Percentiles rank a stretch among this genome's conserved stretches.
These are phyloP conservation scores for Coremacera marginata DNA, from an alignment of 2,888 invertebrate species.

Conservation along the genomic window DNA sequence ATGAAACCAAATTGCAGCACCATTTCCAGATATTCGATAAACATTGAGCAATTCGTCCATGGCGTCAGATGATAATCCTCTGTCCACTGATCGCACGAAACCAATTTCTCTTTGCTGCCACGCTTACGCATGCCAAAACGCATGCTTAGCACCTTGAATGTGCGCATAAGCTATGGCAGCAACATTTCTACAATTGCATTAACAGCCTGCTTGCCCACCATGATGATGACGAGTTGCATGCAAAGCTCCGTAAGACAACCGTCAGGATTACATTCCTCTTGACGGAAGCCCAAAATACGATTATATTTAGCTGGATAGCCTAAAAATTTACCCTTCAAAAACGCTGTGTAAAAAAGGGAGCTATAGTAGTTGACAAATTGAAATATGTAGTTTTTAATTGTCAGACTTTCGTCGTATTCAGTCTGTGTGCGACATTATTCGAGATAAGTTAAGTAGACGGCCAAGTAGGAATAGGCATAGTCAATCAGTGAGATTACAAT, in stretches of 20 bases:
- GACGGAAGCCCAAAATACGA: constrained; percentile 77
- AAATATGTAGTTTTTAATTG: constrained; percentile 87
- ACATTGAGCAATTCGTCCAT: constrained; percentile 77
- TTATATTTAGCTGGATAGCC: constrained; percentile 84
- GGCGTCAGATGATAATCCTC: constrained; percentile 79
- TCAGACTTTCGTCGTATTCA: constrained; percentile 88
- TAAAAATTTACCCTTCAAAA: constrained; percentile 82
- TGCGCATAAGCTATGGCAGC: constrained; percentile 75
- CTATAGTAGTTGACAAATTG: constrained; percentile 93
- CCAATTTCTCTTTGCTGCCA: constrained; percentile 64
- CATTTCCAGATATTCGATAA: constrained; percentile 89
- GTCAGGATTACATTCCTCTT: constrained; percentile 86
- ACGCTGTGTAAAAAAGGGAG: constrained; percentile 88
- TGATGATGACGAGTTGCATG: constrained; percentile 86
- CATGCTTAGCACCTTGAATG: constrained; percentile 66
- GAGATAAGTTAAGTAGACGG: constrained; percentile 79
- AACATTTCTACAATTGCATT: constrained; percentile 83
- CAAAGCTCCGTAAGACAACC: constrained; percentile 89
- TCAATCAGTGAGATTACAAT: constrained; percentile 82
- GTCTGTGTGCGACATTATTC: constrained; percentile 84
- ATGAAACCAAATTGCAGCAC: constrained; percentile 90
- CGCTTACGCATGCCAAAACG: constrained; percentile 70
- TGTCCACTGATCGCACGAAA: constrained; percentile 79
- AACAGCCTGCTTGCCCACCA: constrained; percentile 88
- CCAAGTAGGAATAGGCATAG: constrained; percentile 76